Evolutionary conservation across 2,113 vertebrate genomes (phyloP).

Genomic region (Callithrix jacchus): DNA sequence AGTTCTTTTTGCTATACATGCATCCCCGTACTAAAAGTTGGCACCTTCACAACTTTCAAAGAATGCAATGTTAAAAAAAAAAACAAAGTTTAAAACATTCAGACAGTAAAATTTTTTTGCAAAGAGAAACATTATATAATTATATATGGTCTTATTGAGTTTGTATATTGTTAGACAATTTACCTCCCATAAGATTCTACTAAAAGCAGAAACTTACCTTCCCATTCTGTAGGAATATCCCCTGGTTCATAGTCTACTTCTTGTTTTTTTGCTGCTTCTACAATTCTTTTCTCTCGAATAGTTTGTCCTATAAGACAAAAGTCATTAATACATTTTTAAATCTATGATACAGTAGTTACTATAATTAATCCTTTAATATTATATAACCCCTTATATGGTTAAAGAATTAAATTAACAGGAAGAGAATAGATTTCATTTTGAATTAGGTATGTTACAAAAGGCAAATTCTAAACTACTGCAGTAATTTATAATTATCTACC

Average conservation of each 20-base stretch:
- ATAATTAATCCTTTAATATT: not conserved
- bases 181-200: not conserved
- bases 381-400: not conserved
- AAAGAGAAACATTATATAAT: not conserved
- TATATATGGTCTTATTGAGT: not conserved
- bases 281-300: slow-evolving; percentile 89
- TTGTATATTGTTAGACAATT: not conserved
- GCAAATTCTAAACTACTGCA: not conserved
- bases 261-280: slow-evolving; percentile 86
- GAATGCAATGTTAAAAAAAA: not conserved
- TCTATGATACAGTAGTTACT: not conserved
- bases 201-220: slow-evolving; percentile 87
- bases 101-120: not conserved
- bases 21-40: not conserved
- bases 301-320: slow-evolving; percentile 85
- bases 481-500: not conserved
- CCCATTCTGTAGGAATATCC: slow-evolving; percentile 95
- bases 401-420: slow-evolving; percentile 27
- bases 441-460: not conserved
- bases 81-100: not conserved
- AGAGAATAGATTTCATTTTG: slow-evolving; percentile 4
- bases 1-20: not conserved
- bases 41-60: slow-evolving; percentile 27
- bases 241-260: slow-evolving; percentile 88
- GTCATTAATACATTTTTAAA: slow-evolving; percentile 50